Base-by-base conservation (phyloP, 2,888 invertebrate species). In the Ferrisia virgata region DNA sequence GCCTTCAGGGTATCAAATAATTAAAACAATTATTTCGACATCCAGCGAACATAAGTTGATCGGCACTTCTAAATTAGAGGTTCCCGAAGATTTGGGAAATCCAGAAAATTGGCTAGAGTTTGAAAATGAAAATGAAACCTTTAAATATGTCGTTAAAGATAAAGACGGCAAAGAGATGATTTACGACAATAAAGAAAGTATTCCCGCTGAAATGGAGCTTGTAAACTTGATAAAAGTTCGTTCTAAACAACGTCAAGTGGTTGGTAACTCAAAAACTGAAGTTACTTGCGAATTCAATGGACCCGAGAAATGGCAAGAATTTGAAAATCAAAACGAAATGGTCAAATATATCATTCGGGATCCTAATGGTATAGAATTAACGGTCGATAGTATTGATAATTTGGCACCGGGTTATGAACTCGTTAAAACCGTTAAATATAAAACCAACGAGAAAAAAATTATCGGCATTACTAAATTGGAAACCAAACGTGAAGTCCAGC, bases 91-190 rank as follows among this genome's bases (percentile, higher is more conserved):
- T 36, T 18, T 76, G 15, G 72, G 72, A 0, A 36, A 76, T 76
- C 72, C 72, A 13, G 81, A 81, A 33, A 58, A 81, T 58, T 81
- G 53, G 47, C 36, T 36, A 0, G 81, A 53, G n/a, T 81, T 58
- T 11, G 36, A 81, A 36, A 58, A 81, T 13, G 53, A 81, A 22
- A 58, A 53, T 0, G 81, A 53, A 64, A 28, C 53, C 2, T 53
- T 58, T 5, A 81, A 81, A 58, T 81, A 58, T 11, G 47, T 81
- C 8, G 36, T 81, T 22, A 81, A 53, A 58, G 58, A 36, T 33
- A 25, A 47, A 58, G 36, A 47, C 36, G 81, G 81, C 8, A 33
- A 81, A 58, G 81, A 81, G 22, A 81, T 18, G n/a, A 81, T 81
- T 36, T 47, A 81, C 36, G 81, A 58, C 4, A 47, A 81, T 13